Conservation (phyloP, 2,797 vertebrate genomes). For the Psittacula echo region DNA sequence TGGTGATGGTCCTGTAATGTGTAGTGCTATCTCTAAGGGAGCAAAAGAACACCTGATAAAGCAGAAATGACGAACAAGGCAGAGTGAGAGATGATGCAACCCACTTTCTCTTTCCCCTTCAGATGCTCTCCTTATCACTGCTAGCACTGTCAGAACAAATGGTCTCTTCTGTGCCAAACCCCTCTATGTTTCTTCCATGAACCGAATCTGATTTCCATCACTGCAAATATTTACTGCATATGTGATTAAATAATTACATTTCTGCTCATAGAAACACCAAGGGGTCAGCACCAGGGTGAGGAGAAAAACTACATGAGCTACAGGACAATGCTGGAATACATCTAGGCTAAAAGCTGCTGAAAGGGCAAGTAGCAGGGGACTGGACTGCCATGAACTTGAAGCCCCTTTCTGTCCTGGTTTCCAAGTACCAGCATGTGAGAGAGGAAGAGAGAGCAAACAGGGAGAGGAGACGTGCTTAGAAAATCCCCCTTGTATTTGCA, state of each 20-base stretch:
- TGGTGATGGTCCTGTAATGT: neutral
- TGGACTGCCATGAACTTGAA: neutral
- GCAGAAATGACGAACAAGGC: neutral
- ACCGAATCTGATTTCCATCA: neutral
- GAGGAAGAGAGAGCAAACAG: neutral
- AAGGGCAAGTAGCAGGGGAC: neutral
- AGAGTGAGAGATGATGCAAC: neutral
- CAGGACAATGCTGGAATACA: neutral
- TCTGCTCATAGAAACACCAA: neutral
- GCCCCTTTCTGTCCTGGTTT: neutral
- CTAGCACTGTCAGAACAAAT: neutral
- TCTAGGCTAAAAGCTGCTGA: neutral
- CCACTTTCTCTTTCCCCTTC: neutral
- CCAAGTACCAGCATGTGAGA: neutral
- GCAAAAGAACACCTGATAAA: neutral
- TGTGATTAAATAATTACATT: neutral
- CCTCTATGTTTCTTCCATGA: neutral
- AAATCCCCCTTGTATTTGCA: neutral
- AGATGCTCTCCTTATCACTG: neutral
- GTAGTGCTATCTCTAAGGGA: neutral
- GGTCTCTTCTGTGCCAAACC: neutral
- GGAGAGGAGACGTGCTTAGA: neutral
- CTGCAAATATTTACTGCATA: neutral
- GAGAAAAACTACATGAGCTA: rapidly evolving
- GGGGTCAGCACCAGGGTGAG: neutral